Percentiles rank a stretch among this genome's conserved stretches.
These are phyloP conservation scores for Avahi laniger DNA, from an alignment of 2,797 vertebrate genomes.

Conservation along the genomic window DNA sequence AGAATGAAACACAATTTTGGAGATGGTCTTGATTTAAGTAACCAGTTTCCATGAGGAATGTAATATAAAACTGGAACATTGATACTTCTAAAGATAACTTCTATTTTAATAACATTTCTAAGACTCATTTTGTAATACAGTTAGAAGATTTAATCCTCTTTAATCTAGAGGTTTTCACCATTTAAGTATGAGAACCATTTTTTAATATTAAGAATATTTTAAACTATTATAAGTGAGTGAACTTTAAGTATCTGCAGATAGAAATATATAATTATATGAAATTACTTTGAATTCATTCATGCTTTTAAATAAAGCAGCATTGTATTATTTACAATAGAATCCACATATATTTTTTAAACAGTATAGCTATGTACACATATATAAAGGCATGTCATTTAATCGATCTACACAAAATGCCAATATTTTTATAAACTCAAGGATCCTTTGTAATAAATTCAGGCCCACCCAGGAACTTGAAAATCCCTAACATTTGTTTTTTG, in stretches of 20 bases:
- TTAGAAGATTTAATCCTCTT: constrained; percentile 42
- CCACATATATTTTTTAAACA: background rate
- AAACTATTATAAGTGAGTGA: background rate
- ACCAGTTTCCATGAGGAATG: background rate
- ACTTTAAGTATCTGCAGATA: background rate
- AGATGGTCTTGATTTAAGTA: constrained; percentile 43
- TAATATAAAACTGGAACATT: constrained; percentile 37
- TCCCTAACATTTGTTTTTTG: background rate
- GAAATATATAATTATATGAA: constrained; percentile 41
- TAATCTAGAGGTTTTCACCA: constrained; percentile 31
- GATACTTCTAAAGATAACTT: constrained; percentile 1
- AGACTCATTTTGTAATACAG: constrained; percentile 22
- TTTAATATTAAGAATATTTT: background rate
- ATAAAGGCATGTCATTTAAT: constrained; percentile 16
- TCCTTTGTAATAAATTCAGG: constrained; percentile 56
- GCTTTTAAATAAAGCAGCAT: background rate
- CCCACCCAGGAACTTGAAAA: constrained; percentile 35
- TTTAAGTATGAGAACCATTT: background rate
- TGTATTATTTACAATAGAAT: constrained; percentile 21
- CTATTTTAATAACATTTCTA: constrained; percentile 38
- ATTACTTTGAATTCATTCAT: constrained; percentile 36
- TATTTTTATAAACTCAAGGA: constrained; percentile 62
- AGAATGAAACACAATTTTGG: constrained; percentile 41
- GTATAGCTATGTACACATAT: background rate
- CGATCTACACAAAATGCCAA: constrained; percentile 1